Percentiles rank a stretch among this genome's conserved stretches.
Conservation (phyloP, 2,113 vertebrate species). For the Glaucomys volans region DNA sequence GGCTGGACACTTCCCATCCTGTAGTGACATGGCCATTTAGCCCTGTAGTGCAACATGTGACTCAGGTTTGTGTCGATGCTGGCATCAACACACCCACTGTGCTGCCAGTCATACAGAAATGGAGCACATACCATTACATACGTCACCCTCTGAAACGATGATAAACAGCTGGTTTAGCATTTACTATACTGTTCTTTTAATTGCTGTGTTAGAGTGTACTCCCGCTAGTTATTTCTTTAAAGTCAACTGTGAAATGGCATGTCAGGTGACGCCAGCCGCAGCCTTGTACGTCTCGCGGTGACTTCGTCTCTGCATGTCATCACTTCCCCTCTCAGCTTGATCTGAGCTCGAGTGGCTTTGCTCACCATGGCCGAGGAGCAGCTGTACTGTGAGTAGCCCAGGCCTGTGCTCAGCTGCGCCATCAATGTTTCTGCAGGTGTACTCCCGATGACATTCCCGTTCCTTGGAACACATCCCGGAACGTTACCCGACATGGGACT, state of each 20-base stretch:
- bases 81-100: neutral
- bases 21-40: neutral
- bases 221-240: neutral
- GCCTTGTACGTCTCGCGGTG: neutral
- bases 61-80: neutral
- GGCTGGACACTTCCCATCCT: neutral
- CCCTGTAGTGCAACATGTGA: neutral
- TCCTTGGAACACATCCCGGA: no score
- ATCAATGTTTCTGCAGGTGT: neutral
- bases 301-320: neutral
- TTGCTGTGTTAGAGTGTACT: neutral
- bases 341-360: neutral
- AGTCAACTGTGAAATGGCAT: neutral
- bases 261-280: rapidly evolving
- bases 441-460: neutral
- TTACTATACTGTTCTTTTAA: neutral
- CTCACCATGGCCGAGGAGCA: neutral
- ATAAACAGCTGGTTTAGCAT: neutral
- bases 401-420: neutral
- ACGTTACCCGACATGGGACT: neutral
- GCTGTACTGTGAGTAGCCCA: neutral
- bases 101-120: neutral
- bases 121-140: no score
- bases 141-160: neutral
- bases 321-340: neutral